Percentiles rank a stretch among this genome's conserved stretches.
Evolutionary conservation across 2,797 vertebrate genomes (phyloP).

Genomic region (Leucoraja ocellata): DNA sequence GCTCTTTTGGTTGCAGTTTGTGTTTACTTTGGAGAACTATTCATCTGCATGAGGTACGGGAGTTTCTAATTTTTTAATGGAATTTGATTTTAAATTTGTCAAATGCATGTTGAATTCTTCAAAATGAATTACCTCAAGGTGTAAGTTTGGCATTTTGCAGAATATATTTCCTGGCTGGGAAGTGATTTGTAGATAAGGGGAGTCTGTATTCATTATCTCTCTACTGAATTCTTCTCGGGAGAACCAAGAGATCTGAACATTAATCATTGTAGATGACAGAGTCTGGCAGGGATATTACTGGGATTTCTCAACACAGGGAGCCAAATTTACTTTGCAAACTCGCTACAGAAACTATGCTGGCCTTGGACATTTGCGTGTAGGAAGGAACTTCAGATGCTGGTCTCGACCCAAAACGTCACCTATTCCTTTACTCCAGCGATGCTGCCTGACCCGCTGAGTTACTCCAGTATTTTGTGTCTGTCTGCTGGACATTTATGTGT

Average conservation of each 20-base stretch:
- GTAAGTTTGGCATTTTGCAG: not conserved
- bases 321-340: not conserved
- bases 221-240: not conserved
- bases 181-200: not conserved
- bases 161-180: not conserved
- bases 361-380: not conserved
- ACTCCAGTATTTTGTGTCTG: no score
- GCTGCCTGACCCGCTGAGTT: no score
- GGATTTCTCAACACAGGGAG: not conserved
- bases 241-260: not conserved
- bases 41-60: not conserved
- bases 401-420: no score
- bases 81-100: not conserved
- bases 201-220: not conserved
- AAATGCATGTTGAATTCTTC: not conserved
- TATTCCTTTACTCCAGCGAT: no score
- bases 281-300: not conserved
- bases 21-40: not conserved
- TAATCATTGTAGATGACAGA: not conserved
- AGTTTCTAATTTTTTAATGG: not conserved
- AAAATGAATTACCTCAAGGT: not conserved
- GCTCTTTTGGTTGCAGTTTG: not conserved
- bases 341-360: not conserved
- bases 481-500: not conserved
- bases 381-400: no score